Conservation (phyloP, 2,888 invertebrate species). For the Osmoderma eremita region DNA sequence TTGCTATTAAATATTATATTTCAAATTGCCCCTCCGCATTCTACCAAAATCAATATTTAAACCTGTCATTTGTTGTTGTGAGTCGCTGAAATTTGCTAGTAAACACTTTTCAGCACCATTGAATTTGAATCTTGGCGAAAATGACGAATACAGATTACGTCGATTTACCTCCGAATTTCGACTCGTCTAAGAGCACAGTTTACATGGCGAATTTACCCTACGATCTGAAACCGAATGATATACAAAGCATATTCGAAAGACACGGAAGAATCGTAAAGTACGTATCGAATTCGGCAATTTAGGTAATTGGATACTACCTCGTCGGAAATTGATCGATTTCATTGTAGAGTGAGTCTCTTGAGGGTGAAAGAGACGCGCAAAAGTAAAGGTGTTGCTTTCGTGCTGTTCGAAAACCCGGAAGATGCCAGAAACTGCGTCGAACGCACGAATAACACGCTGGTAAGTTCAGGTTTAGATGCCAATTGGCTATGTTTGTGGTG, state of each 20-base stretch:
- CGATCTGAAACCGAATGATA: slow-evolving; percentile 77
- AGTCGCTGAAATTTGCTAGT: too few relatives aligned
- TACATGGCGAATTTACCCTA: slow-evolving; percentile 79
- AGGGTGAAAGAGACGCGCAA: slow-evolving; percentile 71
- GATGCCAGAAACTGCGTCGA: slow-evolving; percentile 71
- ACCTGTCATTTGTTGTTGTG: too few relatives aligned
- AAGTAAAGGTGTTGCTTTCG: slow-evolving; percentile 79
- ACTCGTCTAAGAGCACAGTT: slow-evolving; percentile 78
- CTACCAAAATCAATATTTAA: too few relatives aligned
- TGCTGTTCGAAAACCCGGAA: slow-evolving; percentile 71
- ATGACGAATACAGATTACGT: not conserved
- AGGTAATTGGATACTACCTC: not conserved
- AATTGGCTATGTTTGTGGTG: not conserved
- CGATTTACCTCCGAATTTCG: slow-evolving; percentile 53
- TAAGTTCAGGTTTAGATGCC: too few relatives aligned
- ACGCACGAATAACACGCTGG: slow-evolving; percentile 70
- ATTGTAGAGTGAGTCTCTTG: slow-evolving; percentile 73
- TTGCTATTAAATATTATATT: too few relatives aligned
- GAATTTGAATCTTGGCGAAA: not conserved
- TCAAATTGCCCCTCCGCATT: too few relatives aligned
- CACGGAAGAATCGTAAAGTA: slow-evolving; percentile 79
- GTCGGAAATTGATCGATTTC: not conserved
- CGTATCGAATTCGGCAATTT: slow-evolving; percentile 56
- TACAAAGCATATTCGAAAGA: slow-evolving; percentile 75
- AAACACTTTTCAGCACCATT: not conserved